These are phyloP conservation scores for Eidolon helvum DNA, from an alignment of 2,113 vertebrate genomes.

Conservation along the genomic window DNA sequence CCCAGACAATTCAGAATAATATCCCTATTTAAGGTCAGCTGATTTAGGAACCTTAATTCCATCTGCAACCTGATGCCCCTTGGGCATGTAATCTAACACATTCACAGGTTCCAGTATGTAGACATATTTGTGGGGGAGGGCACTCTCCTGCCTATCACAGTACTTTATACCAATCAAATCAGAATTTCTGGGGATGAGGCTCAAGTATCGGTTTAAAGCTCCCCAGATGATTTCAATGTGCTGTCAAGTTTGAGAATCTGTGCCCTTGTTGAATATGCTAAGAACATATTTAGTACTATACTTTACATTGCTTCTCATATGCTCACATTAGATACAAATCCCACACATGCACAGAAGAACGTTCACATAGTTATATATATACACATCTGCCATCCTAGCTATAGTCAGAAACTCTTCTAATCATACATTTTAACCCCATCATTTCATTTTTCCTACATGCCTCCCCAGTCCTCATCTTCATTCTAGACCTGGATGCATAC, in stretches of 20 bases:
- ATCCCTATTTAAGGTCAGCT: background rate
- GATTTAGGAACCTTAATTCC: background rate
- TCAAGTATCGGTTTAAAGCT: background rate
- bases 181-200: background rate
- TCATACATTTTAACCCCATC: background rate
- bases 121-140: background rate
- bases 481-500: background rate
- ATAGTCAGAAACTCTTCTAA: background rate
- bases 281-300: background rate
- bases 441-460: accelerated
- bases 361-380: accelerated
- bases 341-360: background rate
- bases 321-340: accelerated
- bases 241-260: background rate
- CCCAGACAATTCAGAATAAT: background rate
- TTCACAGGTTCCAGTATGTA: background rate
- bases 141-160: background rate
- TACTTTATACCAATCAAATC: background rate
- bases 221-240: background rate
- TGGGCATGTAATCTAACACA: background rate
- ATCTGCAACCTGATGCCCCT: background rate
- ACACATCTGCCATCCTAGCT: background rate
- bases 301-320: accelerated
- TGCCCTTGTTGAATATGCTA: background rate
- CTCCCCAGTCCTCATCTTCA: background rate